phyloP scores from a whole-genome alignment of 64 coral and sea anemone species.

The Pocillopora verrucosa region DNA sequence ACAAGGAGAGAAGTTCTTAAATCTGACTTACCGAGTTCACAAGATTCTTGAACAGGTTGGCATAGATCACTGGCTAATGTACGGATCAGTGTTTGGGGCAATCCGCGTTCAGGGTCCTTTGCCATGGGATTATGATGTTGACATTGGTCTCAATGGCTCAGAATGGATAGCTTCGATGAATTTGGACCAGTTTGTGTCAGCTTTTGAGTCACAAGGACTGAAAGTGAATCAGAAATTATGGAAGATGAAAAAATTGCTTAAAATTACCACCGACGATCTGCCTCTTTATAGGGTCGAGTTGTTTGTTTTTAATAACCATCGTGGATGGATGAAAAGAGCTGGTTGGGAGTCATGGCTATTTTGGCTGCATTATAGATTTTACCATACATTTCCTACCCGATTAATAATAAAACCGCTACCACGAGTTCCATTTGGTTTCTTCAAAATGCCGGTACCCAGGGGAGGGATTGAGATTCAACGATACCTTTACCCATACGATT shows the following conservation, averaged over 20 bases:
- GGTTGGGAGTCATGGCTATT: constrained; percentile 53
- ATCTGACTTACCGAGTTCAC: constrained; percentile 40
- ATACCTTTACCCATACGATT: constrained; percentile 52
- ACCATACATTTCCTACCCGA: constrained; percentile 54
- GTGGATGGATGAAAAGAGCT: constrained; percentile 27
- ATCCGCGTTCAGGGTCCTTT: constrained; percentile 17
- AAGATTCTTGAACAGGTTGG: constrained; percentile 27
- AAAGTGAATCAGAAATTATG: constrained; percentile 1
- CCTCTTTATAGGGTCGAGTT: not conserved
- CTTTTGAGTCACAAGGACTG: constrained; percentile 10
- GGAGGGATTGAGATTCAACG: constrained; percentile 44
- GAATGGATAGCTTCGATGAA: not conserved
- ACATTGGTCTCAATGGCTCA: constrained; percentile 34
- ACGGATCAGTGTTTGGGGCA: constrained; percentile 59
- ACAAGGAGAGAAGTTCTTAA: constrained; percentile 22
- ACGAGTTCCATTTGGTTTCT: constrained; percentile 42
- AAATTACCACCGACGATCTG: not conserved
- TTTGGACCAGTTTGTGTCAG: not conserved
- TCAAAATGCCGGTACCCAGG: constrained; percentile 39
- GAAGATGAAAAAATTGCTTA: not conserved
- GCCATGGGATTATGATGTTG: constrained; percentile 70
- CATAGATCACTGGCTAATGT: constrained; percentile 61
- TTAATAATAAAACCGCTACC: constrained; percentile 40
- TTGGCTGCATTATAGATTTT: constrained; percentile 27
- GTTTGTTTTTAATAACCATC: not conserved